Conservation (phyloP, 2,797 vertebrate species). For the Lagocephalus sceleratus region DNA sequence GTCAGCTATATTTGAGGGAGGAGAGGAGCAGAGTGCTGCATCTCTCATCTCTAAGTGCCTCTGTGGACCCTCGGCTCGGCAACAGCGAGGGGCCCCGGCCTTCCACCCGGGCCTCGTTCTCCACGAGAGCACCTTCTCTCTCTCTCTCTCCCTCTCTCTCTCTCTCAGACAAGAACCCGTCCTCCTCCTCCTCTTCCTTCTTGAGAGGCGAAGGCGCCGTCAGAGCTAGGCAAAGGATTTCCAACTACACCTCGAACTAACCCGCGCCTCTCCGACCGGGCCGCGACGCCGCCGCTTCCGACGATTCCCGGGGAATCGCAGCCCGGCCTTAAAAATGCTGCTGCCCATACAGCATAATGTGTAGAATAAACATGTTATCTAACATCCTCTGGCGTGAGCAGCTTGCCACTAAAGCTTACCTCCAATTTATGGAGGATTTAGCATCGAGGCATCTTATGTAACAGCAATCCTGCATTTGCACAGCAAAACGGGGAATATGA, state of each 20-base stretch:
- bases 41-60: slow-evolving; percentile 52
- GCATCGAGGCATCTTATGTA: slow-evolving; percentile 55
- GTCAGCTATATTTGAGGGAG: slow-evolving; percentile 67
- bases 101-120: slow-evolving; percentile 40
- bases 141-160: too few relatives aligned
- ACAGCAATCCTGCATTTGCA: slow-evolving; percentile 23
- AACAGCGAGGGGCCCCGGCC: slow-evolving; percentile 22
- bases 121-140: slow-evolving; percentile 7
- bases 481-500: background rate
- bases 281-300: too few relatives aligned
- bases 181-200: slow-evolving; percentile 18
- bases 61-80: slow-evolving; percentile 43
- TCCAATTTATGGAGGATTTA: slow-evolving; percentile 63
- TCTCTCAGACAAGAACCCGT: slow-evolving; percentile 24
- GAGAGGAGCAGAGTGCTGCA: slow-evolving; percentile 50
- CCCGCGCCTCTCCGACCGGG: slow-evolving; percentile 3
- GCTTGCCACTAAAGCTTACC: slow-evolving; percentile 55
- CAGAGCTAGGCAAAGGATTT: slow-evolving; percentile 10
- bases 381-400: slow-evolving; percentile 46
- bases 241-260: slow-evolving; percentile 44
- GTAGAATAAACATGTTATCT: slow-evolving; percentile 43
- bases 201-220: slow-evolving; percentile 14
- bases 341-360: slow-evolving; percentile 14
- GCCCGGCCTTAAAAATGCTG: background rate
- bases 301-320: too few relatives aligned